A percentile compares a stretch with the other conserved stretches of the same genome.
Evolutionary conservation across 2,888 invertebrate genomes (phyloP).

Genomic region (Siphlonurus alternatus): DNA sequence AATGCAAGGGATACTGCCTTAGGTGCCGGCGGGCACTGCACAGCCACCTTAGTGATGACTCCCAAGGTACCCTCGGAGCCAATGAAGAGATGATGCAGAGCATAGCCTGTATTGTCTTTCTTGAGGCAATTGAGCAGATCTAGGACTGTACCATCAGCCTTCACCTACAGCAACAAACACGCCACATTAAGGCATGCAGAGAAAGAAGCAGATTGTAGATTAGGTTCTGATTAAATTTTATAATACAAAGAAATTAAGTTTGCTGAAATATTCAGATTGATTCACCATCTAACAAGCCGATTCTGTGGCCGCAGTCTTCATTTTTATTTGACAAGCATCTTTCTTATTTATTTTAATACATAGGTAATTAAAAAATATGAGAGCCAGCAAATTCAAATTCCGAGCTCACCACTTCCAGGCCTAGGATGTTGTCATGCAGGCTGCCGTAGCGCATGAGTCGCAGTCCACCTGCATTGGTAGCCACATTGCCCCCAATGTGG

Average conservation of each 20-base stretch:
- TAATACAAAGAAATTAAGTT: too few species aligned
- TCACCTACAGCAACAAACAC: constrained; percentile 36
- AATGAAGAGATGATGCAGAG: constrained; percentile 89
- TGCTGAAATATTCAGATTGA: too few species aligned
- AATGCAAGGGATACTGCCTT: constrained; percentile 72
- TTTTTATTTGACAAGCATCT: too few species aligned
- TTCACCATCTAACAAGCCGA: too few species aligned
- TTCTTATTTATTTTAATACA: too few species aligned
- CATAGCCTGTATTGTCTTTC: constrained; percentile 97
- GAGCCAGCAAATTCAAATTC: too few species aligned
- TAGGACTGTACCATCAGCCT: constrained; percentile 69
- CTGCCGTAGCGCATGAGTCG: constrained; percentile 90
- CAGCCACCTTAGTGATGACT: constrained; percentile 77
- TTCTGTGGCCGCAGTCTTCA: too few species aligned
- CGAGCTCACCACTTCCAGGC: constrained; percentile 30
- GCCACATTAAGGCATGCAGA: too few species aligned
- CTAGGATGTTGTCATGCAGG: constrained; percentile 77
- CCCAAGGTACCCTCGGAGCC: constrained; percentile 97
- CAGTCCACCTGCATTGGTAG: constrained; percentile 94
- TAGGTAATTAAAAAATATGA: too few species aligned
- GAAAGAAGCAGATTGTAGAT: too few species aligned
- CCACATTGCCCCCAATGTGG: constrained; percentile 88
- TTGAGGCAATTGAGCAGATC: constrained; percentile 72
- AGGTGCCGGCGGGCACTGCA: constrained; percentile 77
- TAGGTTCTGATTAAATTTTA: too few species aligned